Evolutionary conservation across 1,140 invertebrate genomes (phyloP).

Genomic region (Plodia interpunctella): DNA sequence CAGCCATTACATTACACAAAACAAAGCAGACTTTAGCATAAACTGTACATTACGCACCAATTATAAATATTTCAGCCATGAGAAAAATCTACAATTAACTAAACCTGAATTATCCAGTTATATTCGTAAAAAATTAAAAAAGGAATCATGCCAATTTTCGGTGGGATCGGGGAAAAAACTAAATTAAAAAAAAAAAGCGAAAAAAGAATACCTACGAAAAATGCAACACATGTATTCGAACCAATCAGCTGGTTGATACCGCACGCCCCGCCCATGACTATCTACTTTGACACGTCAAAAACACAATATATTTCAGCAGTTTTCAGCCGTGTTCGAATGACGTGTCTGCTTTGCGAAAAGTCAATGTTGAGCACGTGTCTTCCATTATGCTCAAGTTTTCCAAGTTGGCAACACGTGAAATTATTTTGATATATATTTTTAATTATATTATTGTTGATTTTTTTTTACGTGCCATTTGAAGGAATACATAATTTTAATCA

Average conservation of each 20-base stretch:
- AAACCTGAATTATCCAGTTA: not conserved
- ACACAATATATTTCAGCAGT: slow-evolving; percentile 50
- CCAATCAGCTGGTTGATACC: slow-evolving; percentile 70
- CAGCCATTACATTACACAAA: no score
- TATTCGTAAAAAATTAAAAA: not conserved
- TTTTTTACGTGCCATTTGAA: no score
- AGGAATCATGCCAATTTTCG: slow-evolving; percentile 21
- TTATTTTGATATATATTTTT: not conserved
- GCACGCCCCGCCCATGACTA: slow-evolving; percentile 63
- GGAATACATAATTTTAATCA: no score
- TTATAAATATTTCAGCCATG: no score
- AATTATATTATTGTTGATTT: no score
- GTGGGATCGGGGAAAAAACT: slow-evolving; percentile 7
- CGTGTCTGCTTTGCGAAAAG: not conserved
- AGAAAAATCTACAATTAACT: no score
- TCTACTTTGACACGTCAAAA: slow-evolving; percentile 63
- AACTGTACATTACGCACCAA: no score
- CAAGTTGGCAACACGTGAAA: not conserved
- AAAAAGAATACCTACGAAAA: slow-evolving; percentile 73
- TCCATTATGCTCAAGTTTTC: not conserved
- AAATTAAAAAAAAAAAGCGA: slow-evolving; percentile 24
- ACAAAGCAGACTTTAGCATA: no score
- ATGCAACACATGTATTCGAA: slow-evolving; percentile 61
- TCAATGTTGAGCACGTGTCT: not conserved
- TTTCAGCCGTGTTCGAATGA: slow-evolving; percentile 12